Conservation (phyloP, 2,797 vertebrate genomes). For the Lophura swinhoii region DNA sequence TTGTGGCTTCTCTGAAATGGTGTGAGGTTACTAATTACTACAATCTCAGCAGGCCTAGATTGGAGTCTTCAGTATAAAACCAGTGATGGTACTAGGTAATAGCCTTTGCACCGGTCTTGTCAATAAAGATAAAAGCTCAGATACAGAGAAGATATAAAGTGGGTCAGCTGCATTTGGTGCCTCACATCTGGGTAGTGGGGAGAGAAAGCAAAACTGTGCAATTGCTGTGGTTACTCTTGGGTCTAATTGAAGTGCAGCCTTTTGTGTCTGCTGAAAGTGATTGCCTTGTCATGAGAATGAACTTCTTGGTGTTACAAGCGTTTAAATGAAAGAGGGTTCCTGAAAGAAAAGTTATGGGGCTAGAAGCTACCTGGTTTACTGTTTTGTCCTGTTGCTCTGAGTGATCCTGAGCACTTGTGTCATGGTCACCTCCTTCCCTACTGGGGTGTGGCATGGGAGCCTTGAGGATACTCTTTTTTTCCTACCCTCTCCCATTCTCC, state of each 20-base stretch:
- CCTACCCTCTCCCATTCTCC: background rate
- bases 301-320: background rate
- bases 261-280: background rate
- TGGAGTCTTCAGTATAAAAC: background rate
- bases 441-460: background rate
- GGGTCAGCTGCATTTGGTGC: background rate
- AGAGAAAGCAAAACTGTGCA: background rate
- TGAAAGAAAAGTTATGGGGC: background rate
- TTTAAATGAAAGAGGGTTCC: background rate
- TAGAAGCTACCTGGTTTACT: background rate
- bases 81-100: background rate
- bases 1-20: background rate
- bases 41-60: background rate
- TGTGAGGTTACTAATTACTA: background rate
- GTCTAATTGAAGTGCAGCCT: background rate
- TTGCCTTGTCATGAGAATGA: background rate
- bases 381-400: background rate
- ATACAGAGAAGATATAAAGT: background rate
- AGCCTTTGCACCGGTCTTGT: background rate
- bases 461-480: background rate
- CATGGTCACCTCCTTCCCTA: fast-evolving
- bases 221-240: background rate
- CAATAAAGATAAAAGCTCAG: background rate
- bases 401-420: background rate
- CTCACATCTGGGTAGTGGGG: background rate